Percentiles rank a stretch among this genome's conserved stretches.
phyloP scores from a whole-genome alignment of 2,888 invertebrate species.

The Pilophorus perplexus region DNA sequence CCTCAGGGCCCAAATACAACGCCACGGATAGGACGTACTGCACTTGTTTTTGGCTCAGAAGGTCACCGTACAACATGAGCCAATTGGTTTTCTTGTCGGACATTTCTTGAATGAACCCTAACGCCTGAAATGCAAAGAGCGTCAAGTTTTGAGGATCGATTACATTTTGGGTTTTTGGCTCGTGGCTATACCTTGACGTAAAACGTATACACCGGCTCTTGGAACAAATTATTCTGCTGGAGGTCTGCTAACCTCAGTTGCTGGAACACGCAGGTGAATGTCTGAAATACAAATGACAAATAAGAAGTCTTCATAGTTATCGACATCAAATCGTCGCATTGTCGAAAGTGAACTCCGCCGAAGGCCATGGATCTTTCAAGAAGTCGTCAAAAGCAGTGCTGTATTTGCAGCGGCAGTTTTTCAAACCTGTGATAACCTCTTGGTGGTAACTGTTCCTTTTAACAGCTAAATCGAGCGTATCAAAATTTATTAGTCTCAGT shows the following conservation, averaged over 20 bases:
- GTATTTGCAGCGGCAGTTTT: too few relatives aligned
- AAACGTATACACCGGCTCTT: conserved; percentile 43
- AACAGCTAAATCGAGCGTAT: too few relatives aligned
- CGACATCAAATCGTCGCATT: too few relatives aligned
- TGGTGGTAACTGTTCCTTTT: too few relatives aligned
- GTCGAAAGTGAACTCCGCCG: too few relatives aligned
- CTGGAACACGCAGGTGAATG: conserved; percentile 36
- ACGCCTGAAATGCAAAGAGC: conserved; percentile 52
- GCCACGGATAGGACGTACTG: conserved; percentile 55
- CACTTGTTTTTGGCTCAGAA: conserved; percentile 52
- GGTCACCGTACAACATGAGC: conserved; percentile 54
- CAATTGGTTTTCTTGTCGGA: conserved; percentile 54
- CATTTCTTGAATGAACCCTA: conserved; percentile 56
- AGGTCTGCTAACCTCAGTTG: conserved; percentile 29
- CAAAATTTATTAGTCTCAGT: too few relatives aligned
- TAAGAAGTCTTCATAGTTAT: too few relatives aligned
- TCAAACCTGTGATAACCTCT: background rate
- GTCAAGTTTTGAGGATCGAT: too few relatives aligned
- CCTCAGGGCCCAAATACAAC: conserved; percentile 54
- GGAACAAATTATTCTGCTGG: conserved; percentile 46
- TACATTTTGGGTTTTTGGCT: too few relatives aligned
- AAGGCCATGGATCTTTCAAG: too few relatives aligned
- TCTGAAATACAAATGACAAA: conserved; percentile 18
- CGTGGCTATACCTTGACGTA: conserved; percentile 44
- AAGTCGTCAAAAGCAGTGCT: too few relatives aligned